Percentiles rank a stretch among this genome's conserved stretches.
Evolutionary conservation across 2,888 invertebrate genomes (phyloP).

Genomic region (Amaurobius ferox): DNA sequence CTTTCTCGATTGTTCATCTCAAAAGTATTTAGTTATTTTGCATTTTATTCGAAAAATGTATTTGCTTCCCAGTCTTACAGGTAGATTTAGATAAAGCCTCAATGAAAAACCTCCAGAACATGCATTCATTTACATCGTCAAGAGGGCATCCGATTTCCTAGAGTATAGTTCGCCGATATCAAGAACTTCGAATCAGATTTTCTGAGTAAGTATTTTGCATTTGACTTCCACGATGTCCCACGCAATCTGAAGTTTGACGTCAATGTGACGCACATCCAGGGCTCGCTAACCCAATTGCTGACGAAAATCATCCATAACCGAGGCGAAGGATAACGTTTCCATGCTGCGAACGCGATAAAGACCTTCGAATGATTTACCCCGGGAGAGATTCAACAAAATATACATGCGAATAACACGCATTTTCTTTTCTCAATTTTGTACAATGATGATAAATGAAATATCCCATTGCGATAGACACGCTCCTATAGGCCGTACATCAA

Average conservation of each 20-base stretch:
- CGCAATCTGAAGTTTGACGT: constrained; percentile 11
- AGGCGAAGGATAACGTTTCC: neutral
- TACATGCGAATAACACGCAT: too few relatives aligned
- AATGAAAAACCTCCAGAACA: too few relatives aligned
- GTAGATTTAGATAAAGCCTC: too few relatives aligned
- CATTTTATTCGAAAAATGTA: too few relatives aligned
- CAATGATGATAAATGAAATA: too few relatives aligned
- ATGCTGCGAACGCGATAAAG: neutral
- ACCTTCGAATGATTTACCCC: neutral
- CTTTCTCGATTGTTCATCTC: too few relatives aligned
- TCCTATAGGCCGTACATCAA: too few relatives aligned
- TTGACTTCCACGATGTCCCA: neutral
- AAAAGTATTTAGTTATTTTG: too few relatives aligned
- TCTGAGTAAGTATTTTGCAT: constrained; percentile 1
- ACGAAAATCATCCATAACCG: neutral
- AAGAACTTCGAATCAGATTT: neutral
- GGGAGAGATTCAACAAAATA: neutral
- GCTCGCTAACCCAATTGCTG: neutral
- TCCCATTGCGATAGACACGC: too few relatives aligned
- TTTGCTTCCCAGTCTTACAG: too few relatives aligned
- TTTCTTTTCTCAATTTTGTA: too few relatives aligned
- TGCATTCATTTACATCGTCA: too few relatives aligned
- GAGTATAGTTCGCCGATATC: neutral
- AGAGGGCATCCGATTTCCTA: neutral
- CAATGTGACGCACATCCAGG: constrained; percentile 2